Base-by-base conservation (phyloP, 2,797 vertebrate species). In the Tapirus indicus region DNA sequence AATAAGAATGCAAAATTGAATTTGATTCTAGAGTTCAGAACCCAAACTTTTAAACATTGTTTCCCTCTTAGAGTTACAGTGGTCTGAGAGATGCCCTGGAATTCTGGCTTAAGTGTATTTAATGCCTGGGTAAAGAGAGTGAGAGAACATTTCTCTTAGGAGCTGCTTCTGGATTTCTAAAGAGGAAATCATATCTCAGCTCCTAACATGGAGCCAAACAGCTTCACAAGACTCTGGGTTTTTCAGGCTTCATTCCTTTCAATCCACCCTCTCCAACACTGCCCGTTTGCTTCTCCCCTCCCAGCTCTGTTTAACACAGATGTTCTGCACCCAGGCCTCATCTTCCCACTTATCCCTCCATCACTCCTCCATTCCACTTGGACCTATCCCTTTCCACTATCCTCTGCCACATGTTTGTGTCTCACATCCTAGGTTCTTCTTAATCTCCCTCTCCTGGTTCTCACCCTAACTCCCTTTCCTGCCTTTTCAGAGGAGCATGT, bases 401-500 rank as follows among this genome's bases (percentile, higher is more conserved):
- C 7, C 29, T 11, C 49, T 5, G 6, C 4, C 49, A 52, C 17
- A 12, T 3, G 12, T 38, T 6, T 4, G 10, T 64, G 23, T 29
- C 52, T 68, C 77, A 29, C 16, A 20, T 58, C 23, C 52, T 74
- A 23, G 21, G 0, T 41, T 6, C 21, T 86, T 49, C 60, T 35
- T 60, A 5, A 2, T 60, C 52, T 38, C 7, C 23, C 21, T 35
- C 6, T 41, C 23, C 41, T 18, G 1, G 16, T 56, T 84, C 8
- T 3, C 44, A 44, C 1, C 2, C 21, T 85, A 12, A 91, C 41
- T 54, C 11, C 14, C 17, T 75, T 62, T 58, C 4, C 25, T 78
- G 7, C 16, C 78, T 27, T 97, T 97, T 27, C 96, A 98, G 98
- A 94, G 74, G 68, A 98, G 0, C 97, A 98, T 5, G 94, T 86